Evolutionary conservation across 2,888 invertebrate genomes (phyloP).

Genomic region (Sminthurides aquaticus): DNA sequence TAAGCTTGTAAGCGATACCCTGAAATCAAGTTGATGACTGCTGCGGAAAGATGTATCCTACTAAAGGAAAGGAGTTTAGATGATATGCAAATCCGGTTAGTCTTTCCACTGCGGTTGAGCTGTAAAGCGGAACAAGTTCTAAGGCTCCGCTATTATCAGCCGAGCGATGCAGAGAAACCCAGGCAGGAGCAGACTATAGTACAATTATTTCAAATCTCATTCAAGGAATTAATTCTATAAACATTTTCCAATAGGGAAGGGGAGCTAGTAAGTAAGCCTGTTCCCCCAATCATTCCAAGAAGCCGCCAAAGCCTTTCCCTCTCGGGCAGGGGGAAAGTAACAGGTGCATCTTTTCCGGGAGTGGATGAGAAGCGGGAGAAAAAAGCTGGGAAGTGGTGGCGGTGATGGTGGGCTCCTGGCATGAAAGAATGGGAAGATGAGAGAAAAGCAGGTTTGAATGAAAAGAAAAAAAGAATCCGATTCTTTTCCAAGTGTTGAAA

Average conservation of each 20-base stretch:
- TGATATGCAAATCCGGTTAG: neutral
- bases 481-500: too few species aligned
- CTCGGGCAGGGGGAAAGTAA: neutral
- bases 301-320: too few species aligned
- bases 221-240: neutral
- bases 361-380: conserved; percentile 10
- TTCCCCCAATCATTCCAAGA: neutral
- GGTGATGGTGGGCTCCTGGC: too few species aligned
- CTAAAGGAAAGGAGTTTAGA: neutral
- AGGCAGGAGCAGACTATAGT: too few species aligned
- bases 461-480: too few species aligned
- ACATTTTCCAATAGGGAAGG: neutral
- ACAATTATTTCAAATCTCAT: neutral
- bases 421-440: too few species aligned
- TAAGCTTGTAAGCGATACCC: neutral
- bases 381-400: conserved; percentile 1
- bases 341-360: conserved; percentile 23
- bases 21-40: neutral
- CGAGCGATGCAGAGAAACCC: too few species aligned
- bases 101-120: neutral
- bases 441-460: too few species aligned
- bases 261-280: neutral
- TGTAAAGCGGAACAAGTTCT: neutral
- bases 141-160: neutral
- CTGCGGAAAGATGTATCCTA: too few species aligned